Base-by-base conservation (phyloP, 2,113 vertebrate species). In the Chrysochloris asiatica region DNA sequence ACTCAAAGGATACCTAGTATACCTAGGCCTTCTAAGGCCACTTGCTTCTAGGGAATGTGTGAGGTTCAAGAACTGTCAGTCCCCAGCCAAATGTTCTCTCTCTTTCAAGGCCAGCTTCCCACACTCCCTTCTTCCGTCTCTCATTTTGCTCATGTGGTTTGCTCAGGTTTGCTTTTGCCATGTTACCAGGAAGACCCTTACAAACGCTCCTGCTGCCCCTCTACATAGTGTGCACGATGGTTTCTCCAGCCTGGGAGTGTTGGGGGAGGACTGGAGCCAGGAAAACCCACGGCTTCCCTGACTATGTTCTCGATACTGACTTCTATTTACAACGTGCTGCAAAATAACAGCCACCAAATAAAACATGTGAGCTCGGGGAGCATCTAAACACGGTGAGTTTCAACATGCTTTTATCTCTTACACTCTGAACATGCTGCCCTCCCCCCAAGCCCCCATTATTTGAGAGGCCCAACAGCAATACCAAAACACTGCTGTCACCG, bases 341-440 rank as follows among this genome's bases (percentile, higher is more conserved):
- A 93, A 86, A 96, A 86, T 48, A 96, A 95, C 94, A 95, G 95
- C 94, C 95, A 33, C 92, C 81, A 93, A 90, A 95, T 86, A 95
- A 96, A 97, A 96, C 88, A 93, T 80, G 92, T 54, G 93, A 96
- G 96, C 95, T 95, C 24, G 96, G 10, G 63, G 88, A 93, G 94
- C 81, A 85, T 94, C 95, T 89, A 96, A 95, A 97, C 96, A 96
- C 94, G 92, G 96, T 92, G 56, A 88, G 92, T 97, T 96, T 88
- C 92, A 72, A 88, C 24, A 63, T 45, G 95, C 97, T 97, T 97
- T 97, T 93, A 97, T 96, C 98, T 96, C 92, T 93, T 89, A 95
- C 89, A 86, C 95, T 96, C 96, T 75, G 43, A 97, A 96, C 97
- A 96, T 88, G 96, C 97, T 91, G 94, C 96, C 95, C 92, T 88